Evolutionary conservation across 2,888 invertebrate genomes (phyloP).

Genomic region (Oscheius myriophilus): DNA sequence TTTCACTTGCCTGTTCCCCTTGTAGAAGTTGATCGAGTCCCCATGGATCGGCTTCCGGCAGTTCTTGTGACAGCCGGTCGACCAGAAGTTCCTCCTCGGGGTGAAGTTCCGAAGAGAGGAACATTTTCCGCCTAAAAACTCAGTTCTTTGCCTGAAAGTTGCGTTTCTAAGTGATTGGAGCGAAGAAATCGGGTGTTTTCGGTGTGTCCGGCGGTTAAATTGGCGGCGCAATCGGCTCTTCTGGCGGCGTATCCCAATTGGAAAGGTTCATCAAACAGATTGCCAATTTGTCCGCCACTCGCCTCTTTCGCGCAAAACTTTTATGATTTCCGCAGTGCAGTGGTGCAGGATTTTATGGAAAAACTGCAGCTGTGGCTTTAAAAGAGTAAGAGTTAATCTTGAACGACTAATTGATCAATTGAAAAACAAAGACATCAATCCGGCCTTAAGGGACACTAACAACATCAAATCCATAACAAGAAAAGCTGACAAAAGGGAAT

Average conservation of each 20-base stretch:
- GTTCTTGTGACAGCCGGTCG: slow-evolving; percentile 20
- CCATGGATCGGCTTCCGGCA: slow-evolving; percentile 62
- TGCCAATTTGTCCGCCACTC: slow-evolving; percentile 22
- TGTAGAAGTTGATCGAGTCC: slow-evolving; percentile 62
- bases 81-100: slow-evolving; percentile 23
- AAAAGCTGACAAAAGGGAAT: slow-evolving; percentile 6
- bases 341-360: no score
- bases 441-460: no score
- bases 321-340: no score
- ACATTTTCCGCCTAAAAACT: slow-evolving; percentile 4
- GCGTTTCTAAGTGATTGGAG: slow-evolving; percentile 2
- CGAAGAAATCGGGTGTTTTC: background rate
- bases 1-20: slow-evolving; percentile 55
- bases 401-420: no score
- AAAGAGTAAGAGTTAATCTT: no score
- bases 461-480: no score
- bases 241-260: slow-evolving; percentile 22
- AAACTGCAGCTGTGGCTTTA: no score
- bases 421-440: no score
- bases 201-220: background rate
- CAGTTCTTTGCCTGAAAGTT: no score
- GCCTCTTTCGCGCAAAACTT: no score
- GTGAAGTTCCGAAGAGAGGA: slow-evolving; percentile 22
- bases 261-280: slow-evolving; percentile 29
- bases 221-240: slow-evolving; percentile 18